A percentile compares a stretch with the other conserved stretches of the same genome.
These are phyloP conservation scores for Drosophila busckii DNA, from an alignment of 1,140 invertebrate genomes.

Conservation along the genomic window DNA sequence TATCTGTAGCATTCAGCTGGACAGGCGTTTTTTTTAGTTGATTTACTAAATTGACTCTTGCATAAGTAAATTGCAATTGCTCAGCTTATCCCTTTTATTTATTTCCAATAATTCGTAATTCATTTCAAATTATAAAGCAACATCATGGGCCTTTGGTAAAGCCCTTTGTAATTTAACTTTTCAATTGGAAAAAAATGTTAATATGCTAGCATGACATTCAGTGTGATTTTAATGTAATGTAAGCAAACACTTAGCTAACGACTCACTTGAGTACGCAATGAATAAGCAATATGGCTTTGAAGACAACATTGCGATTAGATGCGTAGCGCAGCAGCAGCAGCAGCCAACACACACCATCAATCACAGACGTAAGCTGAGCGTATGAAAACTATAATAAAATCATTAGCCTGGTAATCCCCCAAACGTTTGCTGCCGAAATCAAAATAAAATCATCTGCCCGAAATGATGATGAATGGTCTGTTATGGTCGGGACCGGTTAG, in stretches of 20 bases:
- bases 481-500: background rate
- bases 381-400: conserved; percentile 73
- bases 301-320: conserved; percentile 28
- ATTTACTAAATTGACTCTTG: too few species aligned
- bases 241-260: conserved; percentile 35
- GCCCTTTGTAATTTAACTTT: too few species aligned
- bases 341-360: conserved; percentile 46
- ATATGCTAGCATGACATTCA: conserved; percentile 6
- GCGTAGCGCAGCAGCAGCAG: background rate
- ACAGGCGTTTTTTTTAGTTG: too few species aligned
- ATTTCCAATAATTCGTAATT: too few species aligned
- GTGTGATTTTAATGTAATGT: conserved; percentile 40
- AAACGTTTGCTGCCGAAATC: conserved; percentile 59
- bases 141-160: too few species aligned
- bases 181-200: too few species aligned
- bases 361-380: conserved; percentile 38
- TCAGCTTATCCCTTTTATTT: too few species aligned
- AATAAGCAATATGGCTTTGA: conserved; percentile 18
- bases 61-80: too few species aligned
- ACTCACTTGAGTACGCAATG: conserved; percentile 12
- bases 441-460: conserved; percentile 71
- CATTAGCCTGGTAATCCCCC: conserved; percentile 69
- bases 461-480: conserved; percentile 67
- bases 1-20: too few species aligned
- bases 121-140: too few species aligned